Conservation (phyloP, 2,888 invertebrate genomes). For the Orgyia antiqua region DNA sequence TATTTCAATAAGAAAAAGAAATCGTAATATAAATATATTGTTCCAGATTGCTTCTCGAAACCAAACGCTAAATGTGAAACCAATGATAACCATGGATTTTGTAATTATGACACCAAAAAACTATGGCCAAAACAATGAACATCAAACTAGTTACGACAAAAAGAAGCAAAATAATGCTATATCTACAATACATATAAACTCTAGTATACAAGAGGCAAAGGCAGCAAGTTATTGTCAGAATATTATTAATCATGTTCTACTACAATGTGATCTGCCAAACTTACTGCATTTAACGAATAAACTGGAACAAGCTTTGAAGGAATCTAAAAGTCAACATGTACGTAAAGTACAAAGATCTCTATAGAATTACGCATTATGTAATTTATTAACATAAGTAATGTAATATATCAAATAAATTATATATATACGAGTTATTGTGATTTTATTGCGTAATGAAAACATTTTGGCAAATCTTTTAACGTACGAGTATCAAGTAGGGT, state of each 20-base stretch:
- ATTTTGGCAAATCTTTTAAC: too few relatives aligned
- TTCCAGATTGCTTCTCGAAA: constrained; percentile 56
- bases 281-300: constrained; percentile 71
- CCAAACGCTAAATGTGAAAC: constrained; percentile 47
- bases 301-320: constrained; percentile 75
- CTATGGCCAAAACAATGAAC: constrained; percentile 35
- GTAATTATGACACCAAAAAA: constrained; percentile 52
- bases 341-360: constrained; percentile 72
- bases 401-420: too few relatives aligned
- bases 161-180: constrained; percentile 13
- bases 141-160: constrained; percentile 14
- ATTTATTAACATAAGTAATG: background rate
- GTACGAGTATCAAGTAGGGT: too few relatives aligned
- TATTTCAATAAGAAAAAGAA: too few relatives aligned
- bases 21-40: too few relatives aligned
- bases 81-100: constrained; percentile 60
- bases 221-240: constrained; percentile 65
- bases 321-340: constrained; percentile 77
- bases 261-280: constrained; percentile 78
- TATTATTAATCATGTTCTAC: constrained; percentile 50
- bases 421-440: too few relatives aligned
- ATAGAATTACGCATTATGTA: background rate
- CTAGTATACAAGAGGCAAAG: constrained; percentile 53
- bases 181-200: constrained; percentile 34
- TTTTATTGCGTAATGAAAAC: too few relatives aligned